A percentile compares a stretch with the other conserved stretches of the same genome.
These are phyloP conservation scores for Chlamydotis undulata DNA, from an alignment of 2,113 vertebrate genomes.

Conservation along the genomic window DNA sequence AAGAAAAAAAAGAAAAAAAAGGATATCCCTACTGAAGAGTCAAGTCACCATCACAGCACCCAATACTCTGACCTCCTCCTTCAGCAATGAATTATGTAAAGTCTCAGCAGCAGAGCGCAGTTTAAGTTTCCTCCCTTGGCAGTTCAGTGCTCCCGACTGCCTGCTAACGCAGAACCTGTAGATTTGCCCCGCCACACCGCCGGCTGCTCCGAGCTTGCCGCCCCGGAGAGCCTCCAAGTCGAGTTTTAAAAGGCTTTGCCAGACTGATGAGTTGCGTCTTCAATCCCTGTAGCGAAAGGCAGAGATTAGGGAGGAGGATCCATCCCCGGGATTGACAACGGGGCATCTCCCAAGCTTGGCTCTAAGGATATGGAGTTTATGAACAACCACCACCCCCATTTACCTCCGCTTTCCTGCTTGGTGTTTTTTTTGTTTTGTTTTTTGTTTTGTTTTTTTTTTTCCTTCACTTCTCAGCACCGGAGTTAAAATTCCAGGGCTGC, in stretches of 20 bases:
- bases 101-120: background rate
- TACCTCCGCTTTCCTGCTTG: background rate
- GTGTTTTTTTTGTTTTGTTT: background rate
- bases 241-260: background rate
- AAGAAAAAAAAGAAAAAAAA: background rate
- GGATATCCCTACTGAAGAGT: background rate
- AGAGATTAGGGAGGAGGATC: background rate
- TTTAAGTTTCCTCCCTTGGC: slow-evolving; percentile 16
- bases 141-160: background rate
- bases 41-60: slow-evolving; percentile 30
- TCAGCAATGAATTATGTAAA: slow-evolving; percentile 35
- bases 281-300: background rate
- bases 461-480: background rate
- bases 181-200: background rate
- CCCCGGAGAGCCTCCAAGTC: background rate
- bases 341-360: background rate
- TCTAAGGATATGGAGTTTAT: background rate
- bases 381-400: background rate
- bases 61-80: slow-evolving; percentile 50
- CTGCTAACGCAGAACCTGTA: background rate
- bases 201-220: fast-evolving
- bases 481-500: background rate
- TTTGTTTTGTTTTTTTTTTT: background rate
- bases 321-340: background rate
- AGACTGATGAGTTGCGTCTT: background rate